Evolutionary conservation across 2,797 vertebrate species (phyloP).

Genomic region (Antennarius maculatus): DNA sequence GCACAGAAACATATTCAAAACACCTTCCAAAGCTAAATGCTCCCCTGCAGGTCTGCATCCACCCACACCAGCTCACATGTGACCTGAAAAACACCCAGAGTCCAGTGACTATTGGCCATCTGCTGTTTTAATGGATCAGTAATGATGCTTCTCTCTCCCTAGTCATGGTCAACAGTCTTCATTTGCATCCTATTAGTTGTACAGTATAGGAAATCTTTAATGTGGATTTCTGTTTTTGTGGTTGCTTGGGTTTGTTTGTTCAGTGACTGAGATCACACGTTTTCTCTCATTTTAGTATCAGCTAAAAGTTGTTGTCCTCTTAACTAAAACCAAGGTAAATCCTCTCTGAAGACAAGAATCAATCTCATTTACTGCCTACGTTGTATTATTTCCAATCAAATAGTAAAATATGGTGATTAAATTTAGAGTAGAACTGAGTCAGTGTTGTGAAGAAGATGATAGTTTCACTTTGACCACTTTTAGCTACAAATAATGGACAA

Average conservation of each 20-base stretch:
- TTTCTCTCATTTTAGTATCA: not conserved
- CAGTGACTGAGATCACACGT: not conserved
- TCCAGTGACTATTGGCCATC: slow-evolving; percentile 27
- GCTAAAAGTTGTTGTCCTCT: not conserved
- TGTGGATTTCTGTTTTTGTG: not conserved
- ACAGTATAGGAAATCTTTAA: not conserved
- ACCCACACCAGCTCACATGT: slow-evolving; percentile 27
- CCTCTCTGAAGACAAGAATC: not conserved
- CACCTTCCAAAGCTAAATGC: slow-evolving; percentile 37
- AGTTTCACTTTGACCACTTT: too few species aligned
- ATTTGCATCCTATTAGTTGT: not conserved
- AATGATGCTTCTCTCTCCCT: slow-evolving; percentile 49
- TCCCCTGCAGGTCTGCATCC: slow-evolving; percentile 54
- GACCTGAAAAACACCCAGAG: slow-evolving; percentile 13
- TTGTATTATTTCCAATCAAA: not conserved
- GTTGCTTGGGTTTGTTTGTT: not conserved
- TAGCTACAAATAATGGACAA: too few species aligned
- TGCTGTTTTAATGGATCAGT: slow-evolving; percentile 43
- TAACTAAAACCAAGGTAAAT: not conserved
- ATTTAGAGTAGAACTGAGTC: too few species aligned
- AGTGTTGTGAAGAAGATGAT: too few species aligned
- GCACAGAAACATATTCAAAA: slow-evolving; percentile 45
- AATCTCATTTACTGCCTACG: not conserved
- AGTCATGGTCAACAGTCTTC: slow-evolving; percentile 31
- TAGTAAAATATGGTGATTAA: not conserved